Conservation (phyloP, 2,888 invertebrate genomes). For the Aelia acuminata region DNA sequence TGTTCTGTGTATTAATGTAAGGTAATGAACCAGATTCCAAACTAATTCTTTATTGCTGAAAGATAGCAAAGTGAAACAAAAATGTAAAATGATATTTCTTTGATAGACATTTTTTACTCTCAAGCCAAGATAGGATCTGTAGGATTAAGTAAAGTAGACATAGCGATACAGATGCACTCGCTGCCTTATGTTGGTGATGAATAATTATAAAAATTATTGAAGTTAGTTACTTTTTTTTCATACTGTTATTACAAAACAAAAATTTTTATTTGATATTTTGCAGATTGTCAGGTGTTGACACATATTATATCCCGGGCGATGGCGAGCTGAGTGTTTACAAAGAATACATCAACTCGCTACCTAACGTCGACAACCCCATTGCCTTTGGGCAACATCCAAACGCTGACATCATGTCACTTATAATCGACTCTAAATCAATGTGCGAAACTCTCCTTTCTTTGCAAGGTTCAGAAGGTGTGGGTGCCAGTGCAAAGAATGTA, state of each 20-base stretch:
- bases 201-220: too few relatives aligned
- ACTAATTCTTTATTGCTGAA: too few relatives aligned
- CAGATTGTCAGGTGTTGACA: conserved; percentile 80
- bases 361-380: conserved; percentile 85
- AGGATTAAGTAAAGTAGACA: too few relatives aligned
- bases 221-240: background rate
- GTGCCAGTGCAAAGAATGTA: conserved; percentile 74
- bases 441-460: conserved; percentile 85
- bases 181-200: too few relatives aligned
- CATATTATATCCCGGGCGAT: conserved; percentile 88
- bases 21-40: too few relatives aligned
- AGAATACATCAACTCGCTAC: conserved; percentile 84
- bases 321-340: conserved; percentile 85
- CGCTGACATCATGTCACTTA: conserved; percentile 89
- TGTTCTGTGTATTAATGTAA: too few relatives aligned
- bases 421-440: conserved; percentile 82
- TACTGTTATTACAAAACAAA: background rate
- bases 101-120: too few relatives aligned
- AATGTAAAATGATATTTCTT: too few relatives aligned
- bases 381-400: conserved; percentile 92
- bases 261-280: conserved; percentile 43
- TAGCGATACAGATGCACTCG: too few relatives aligned
- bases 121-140: too few relatives aligned
- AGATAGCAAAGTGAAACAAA: too few relatives aligned
- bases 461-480: conserved; percentile 77